Conservation (phyloP, 2,113 vertebrate species). For the Daboia siamensis region DNA sequence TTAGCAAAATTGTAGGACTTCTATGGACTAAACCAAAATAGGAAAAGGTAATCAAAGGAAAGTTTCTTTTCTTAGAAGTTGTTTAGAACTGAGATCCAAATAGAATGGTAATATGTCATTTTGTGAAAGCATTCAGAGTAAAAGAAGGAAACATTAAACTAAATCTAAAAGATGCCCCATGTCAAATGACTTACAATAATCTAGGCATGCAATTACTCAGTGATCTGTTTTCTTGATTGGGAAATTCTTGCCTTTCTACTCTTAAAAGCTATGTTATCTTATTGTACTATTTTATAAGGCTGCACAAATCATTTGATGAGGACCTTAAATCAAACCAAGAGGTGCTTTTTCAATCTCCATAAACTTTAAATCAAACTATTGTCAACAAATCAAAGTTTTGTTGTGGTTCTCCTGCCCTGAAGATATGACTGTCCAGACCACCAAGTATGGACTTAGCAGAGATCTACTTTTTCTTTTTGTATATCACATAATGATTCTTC, state of each 20-base stretch:
- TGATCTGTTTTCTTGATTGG: background rate
- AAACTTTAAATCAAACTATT: background rate
- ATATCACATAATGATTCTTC: background rate
- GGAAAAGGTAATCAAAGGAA: background rate
- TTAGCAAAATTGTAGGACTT: constrained; percentile 11
- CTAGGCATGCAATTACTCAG: background rate
- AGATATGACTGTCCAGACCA: background rate
- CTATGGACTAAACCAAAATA: background rate
- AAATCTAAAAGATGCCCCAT: background rate
- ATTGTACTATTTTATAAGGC: background rate
- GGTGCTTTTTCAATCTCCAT: too few species aligned
- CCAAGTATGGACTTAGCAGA: background rate
- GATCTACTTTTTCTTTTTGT: background rate
- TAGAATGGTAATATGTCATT: background rate
- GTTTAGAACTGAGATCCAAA: background rate
- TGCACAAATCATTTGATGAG: background rate
- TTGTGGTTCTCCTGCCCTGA: background rate
- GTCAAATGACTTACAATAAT: background rate
- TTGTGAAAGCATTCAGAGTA: background rate
- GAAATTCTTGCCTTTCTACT: background rate
- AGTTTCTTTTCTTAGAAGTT: background rate
- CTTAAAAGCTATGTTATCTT: background rate
- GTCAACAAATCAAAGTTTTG: background rate
- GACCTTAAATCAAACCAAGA: background rate
- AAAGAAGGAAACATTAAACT: background rate